Conservation (phyloP, 2,888 invertebrate genomes). For the Folsomia manolachei region DNA sequence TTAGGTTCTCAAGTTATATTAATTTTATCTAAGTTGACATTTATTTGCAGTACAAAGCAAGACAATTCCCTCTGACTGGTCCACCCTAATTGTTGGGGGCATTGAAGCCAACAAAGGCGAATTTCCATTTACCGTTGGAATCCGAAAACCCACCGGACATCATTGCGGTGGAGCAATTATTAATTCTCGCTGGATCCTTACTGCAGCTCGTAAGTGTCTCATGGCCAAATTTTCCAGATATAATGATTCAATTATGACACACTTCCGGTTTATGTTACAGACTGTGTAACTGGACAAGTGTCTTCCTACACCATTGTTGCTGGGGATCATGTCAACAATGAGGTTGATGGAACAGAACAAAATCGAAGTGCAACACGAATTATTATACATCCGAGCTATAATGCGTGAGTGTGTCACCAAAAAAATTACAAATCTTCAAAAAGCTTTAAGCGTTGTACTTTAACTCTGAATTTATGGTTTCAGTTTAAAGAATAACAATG, state of each 20-base stretch:
- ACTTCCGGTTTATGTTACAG: too few species aligned
- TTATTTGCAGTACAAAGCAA: slow-evolving; percentile 16
- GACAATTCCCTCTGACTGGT: not conserved
- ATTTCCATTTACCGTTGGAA: slow-evolving; percentile 30
- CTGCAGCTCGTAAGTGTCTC: too few species aligned
- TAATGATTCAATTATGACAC: too few species aligned
- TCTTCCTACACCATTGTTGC: slow-evolving; percentile 5
- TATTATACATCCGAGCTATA: slow-evolving; percentile 12
- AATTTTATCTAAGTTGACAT: not conserved
- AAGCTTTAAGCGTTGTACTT: not conserved
- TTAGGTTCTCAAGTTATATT: too few species aligned
- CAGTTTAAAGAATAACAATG: not conserved
- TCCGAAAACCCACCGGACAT: slow-evolving; percentile 20
- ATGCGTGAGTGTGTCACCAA: not conserved
- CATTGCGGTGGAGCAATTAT: slow-evolving; percentile 29
- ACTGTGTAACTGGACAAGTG: not conserved
- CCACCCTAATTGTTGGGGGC: slow-evolving; percentile 29
- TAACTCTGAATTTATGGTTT: not conserved
- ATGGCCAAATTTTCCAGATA: too few species aligned
- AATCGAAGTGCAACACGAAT: slow-evolving; percentile 15
- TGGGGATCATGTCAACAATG: slow-evolving; percentile 17
- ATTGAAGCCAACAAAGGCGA: slow-evolving; percentile 18
- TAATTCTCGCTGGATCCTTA: slow-evolving; percentile 12
- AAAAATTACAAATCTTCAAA: not conserved
- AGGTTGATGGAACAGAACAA: slow-evolving; percentile 19